These are phyloP conservation scores for Pampusana beccarii DNA, from an alignment of 2,113 vertebrate genomes.

Conservation along the genomic window DNA sequence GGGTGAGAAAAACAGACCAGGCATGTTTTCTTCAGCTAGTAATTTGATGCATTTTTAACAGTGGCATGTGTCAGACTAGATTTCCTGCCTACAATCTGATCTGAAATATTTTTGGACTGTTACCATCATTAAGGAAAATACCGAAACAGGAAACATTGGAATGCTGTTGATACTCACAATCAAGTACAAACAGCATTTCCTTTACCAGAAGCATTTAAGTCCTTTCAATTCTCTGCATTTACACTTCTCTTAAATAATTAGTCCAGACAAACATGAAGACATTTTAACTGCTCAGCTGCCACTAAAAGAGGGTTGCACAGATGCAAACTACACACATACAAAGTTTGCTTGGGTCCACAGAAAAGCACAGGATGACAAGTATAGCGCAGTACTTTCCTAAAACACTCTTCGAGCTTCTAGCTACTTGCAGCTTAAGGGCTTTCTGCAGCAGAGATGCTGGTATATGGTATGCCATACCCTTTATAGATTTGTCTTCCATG, in stretches of 20 bases:
- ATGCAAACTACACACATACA: not conserved
- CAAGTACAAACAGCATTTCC: constrained; percentile 62
- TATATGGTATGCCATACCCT: not conserved
- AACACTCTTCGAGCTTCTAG: not conserved
- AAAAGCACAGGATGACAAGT: not conserved
- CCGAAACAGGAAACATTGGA: constrained; percentile 51
- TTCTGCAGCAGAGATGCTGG: not conserved
- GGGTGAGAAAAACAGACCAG: not conserved
- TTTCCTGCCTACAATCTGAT: constrained; percentile 56
- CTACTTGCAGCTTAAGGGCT: not conserved
- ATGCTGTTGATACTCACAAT: constrained; percentile 65
- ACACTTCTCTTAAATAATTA: constrained; percentile 15
- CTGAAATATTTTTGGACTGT: constrained; percentile 45
- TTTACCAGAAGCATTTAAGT: constrained; percentile 48
- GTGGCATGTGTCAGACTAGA: not conserved
- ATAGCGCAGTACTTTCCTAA: not conserved
- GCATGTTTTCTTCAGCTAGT: not conserved
- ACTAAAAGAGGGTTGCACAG: not conserved
- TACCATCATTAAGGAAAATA: constrained; percentile 29
- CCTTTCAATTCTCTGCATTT: not conserved
- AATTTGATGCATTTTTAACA: constrained; percentile 5
- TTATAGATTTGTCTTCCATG: not conserved
- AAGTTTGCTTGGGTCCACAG: not conserved
- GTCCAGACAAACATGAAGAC: not conserved
- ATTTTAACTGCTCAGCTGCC: not conserved